Evolutionary conservation across 1,140 invertebrate species (phyloP), one percentile per base, ranked within the genome.

Genomic region (Zaprionus kolodkinae): DNA sequence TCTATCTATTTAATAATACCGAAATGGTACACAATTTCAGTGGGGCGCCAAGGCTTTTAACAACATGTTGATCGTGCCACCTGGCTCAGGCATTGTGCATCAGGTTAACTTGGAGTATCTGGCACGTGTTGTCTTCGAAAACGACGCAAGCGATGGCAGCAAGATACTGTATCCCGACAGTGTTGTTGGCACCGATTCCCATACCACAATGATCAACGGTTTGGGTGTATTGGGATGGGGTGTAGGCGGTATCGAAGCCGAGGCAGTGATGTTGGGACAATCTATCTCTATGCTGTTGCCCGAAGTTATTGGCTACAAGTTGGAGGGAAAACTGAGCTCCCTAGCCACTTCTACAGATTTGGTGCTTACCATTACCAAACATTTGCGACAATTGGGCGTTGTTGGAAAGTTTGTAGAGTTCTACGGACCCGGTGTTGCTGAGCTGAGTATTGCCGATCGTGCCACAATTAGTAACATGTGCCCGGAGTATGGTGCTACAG

Each of bases 401-500:
- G 99, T 99, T 52, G 98, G 98, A 50, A 99, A 99, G 92, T 99
- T 99, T 94, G 98, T 99, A 2, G 99, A 99, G 94, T 99, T 99
- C 93, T 99, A 97, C 92, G 99, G 99, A 0, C 96, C 97, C 0
- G 98, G 99, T 7, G 97, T 99, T 10, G 92, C 95, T 1, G 95
- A 96, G 67, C 93, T 99, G 1, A 98, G 97, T 54, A 98, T 99
- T 60, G 98, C 99, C 3, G 99, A 99, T 93, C 93, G 99, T 71
- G 98, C 96, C 70, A 99, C 95, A 38, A 99, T 97, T 91, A 98
- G 95, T 38, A 99, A 99, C 93, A 99, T 99, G 99, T 99, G 97
- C 92, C 98, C 98, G 0, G 99, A 99, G 94, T 99, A 99, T 93
- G 97, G 99, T 25, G 99, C 99, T 9, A 99, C 99, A 1, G 96